Conservation (phyloP, 2,797 vertebrate species). For the Tenualosa thibaudeaui region DNA sequence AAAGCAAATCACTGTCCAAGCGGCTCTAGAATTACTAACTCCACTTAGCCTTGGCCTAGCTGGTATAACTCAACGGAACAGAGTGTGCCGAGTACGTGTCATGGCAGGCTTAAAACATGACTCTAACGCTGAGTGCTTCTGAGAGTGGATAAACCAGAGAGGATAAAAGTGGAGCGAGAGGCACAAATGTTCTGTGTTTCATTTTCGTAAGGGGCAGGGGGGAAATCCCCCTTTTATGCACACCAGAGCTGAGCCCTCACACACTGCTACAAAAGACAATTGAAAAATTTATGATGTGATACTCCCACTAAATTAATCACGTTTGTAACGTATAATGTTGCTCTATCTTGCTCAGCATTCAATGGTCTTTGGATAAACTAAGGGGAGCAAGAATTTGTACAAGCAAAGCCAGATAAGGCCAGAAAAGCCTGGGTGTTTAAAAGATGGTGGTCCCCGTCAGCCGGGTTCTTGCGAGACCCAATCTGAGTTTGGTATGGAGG, state of each 20-base stretch:
- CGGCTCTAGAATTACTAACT: not conserved
- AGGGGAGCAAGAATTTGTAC: not conserved
- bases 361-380: not conserved
- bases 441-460: not conserved
- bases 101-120: not conserved
- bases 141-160: not conserved
- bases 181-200: no score
- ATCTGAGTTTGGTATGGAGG: not conserved
- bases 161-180: no score
- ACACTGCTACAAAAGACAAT: no score
- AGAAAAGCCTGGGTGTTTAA: not conserved
- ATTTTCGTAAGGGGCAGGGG: no score
- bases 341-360: no score
- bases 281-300: no score
- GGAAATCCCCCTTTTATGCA: no score
- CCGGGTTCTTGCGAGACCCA: not conserved
- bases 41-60: not conserved
- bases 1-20: not conserved
- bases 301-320: no score
- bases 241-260: no score
- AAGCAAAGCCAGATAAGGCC: not conserved
- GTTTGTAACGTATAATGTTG: no score
- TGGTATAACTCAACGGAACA: not conserved
- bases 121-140: not conserved
- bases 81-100: not conserved